A percentile compares a stretch with the other conserved stretches of the same genome.
These are phyloP conservation scores for Oreocharis arfaki DNA, from an alignment of 2,113 vertebrate genomes.

Conservation along the genomic window DNA sequence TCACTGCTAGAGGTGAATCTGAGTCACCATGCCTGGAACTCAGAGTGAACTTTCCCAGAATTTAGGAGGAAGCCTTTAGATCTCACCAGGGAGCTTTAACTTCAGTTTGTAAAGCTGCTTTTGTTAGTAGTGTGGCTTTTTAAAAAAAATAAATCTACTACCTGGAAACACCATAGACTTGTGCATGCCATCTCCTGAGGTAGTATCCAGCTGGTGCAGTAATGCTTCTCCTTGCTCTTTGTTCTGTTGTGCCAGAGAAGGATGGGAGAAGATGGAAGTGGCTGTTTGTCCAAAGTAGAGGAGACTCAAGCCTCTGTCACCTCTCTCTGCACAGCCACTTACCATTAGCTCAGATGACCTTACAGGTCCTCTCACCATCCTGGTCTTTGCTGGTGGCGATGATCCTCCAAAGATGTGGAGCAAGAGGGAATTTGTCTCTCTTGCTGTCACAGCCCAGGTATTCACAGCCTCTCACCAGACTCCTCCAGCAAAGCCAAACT, in stretches of 20 bases:
- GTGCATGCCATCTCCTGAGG: not conserved
- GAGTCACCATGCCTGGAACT: not conserved
- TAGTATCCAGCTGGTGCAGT: not conserved
- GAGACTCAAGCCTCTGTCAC: not conserved
- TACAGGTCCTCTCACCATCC: not conserved
- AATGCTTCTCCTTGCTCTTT: not conserved
- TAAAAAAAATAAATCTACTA: not conserved
- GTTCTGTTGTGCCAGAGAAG: not conserved
- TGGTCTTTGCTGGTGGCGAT: not conserved
- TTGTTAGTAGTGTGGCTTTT: not conserved
- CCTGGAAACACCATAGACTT: not conserved
- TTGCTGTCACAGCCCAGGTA: not conserved
- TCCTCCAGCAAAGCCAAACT: not conserved
- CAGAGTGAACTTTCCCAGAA: constrained; percentile 27
- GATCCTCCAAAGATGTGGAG: not conserved
- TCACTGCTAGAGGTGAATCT: not conserved
- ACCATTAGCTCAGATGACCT: not conserved
- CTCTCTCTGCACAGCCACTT: not conserved
- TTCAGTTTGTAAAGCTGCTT: not conserved
- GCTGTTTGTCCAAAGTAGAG: not conserved
- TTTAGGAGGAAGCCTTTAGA: not conserved
- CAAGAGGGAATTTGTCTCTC: not conserved
- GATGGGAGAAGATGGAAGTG: not conserved
- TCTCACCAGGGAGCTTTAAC: not conserved
- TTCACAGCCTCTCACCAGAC: not conserved